These are phyloP conservation scores for Ganaspis brasiliensis DNA, from an alignment of 2,888 invertebrate genomes.

Conservation along the genomic window DNA sequence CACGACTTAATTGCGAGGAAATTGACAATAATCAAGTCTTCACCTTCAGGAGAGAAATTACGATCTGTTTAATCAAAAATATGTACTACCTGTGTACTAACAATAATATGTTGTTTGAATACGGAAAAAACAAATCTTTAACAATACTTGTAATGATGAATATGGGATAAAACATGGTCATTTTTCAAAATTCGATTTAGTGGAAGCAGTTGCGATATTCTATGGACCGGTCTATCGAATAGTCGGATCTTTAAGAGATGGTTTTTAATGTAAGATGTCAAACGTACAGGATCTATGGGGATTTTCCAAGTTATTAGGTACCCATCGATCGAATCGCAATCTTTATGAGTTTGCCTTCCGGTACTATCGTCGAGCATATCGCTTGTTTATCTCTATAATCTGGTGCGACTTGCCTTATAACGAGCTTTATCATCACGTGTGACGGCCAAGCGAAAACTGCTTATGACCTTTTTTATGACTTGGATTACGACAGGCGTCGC, in stretches of 20 bases:
- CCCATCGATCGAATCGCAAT: slow-evolving; percentile 53
- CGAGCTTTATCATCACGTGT: slow-evolving; percentile 61
- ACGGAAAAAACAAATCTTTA: no score
- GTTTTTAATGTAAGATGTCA: slow-evolving; percentile 24
- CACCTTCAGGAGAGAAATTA: slow-evolving; percentile 31
- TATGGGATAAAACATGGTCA: neutral
- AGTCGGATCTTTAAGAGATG: neutral
- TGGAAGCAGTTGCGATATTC: neutral
- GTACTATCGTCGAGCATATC: slow-evolving; percentile 54
- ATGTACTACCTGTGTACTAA: no score
- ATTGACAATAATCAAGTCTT: slow-evolving; percentile 62
- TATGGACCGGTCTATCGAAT: slow-evolving; percentile 11
- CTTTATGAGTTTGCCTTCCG: slow-evolving; percentile 58
- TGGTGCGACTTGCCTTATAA: slow-evolving; percentile 57
- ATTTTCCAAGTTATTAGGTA: slow-evolving; percentile 42
- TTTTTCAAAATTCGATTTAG: slow-evolving; percentile 29
- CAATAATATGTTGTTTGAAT: no score
- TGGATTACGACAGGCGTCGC: slow-evolving; percentile 10
- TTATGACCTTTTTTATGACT: slow-evolving; percentile 56
- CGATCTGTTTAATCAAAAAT: neutral
- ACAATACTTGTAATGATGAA: no score
- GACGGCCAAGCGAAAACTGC: slow-evolving; percentile 51
- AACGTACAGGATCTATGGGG: slow-evolving; percentile 6
- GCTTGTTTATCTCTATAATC: slow-evolving; percentile 59
- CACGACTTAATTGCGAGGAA: slow-evolving; percentile 68